These are phyloP conservation scores for Seladonia tumulorum DNA, from an alignment of 2,888 invertebrate species.

Conservation along the genomic window DNA sequence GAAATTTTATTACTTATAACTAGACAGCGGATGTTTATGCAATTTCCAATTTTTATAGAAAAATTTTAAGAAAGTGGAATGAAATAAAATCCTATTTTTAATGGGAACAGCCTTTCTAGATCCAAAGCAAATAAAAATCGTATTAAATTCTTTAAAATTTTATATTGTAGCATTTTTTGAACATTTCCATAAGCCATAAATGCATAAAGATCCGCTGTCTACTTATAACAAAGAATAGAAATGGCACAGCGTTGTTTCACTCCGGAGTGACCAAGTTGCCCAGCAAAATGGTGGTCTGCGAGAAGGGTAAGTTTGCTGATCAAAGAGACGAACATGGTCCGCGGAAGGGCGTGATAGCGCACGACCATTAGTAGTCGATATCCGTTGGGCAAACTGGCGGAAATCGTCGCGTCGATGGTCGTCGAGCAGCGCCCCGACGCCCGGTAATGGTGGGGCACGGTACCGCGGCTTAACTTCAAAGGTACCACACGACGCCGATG, in stretches of 20 bases:
- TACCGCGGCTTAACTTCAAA: conserved; percentile 25
- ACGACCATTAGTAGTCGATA: neutral
- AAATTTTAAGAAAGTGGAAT: no score
- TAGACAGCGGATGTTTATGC: no score
- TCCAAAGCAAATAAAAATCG: no score
- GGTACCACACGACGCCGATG: conserved; percentile 26
- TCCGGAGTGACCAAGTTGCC: neutral
- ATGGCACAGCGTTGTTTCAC: neutral
- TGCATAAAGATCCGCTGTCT: no score
- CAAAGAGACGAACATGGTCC: neutral
- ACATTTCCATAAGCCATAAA: no score
- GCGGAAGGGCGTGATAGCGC: neutral
- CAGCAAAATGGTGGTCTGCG: no score
- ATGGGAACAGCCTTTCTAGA: no score
- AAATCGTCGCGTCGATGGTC: neutral
- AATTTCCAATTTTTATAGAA: no score
- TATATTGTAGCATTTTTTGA: no score
- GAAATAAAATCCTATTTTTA: no score
- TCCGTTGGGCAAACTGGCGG: neutral
- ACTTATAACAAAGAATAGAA: neutral
- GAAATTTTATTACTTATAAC: no score
- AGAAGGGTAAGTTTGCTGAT: neutral
- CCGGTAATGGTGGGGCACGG: conserved; percentile 43
- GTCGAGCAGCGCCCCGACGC: neutral
- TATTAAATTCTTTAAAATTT: no score